Conservation (phyloP, 2,113 vertebrate genomes). For the Bettongia penicillata region DNA sequence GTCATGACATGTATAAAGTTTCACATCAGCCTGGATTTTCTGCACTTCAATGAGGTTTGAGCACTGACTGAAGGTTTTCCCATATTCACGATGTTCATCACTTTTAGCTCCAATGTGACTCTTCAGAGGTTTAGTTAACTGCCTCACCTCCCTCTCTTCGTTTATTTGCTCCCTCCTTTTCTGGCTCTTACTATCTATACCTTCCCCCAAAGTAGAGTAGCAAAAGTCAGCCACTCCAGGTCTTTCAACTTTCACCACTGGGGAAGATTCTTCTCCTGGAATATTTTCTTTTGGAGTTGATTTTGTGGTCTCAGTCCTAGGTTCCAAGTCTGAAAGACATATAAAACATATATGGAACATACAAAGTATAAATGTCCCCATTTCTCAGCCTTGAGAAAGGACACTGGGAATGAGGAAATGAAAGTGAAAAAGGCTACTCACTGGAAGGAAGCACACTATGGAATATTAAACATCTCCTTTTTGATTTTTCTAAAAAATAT, state of each 20-base stretch:
- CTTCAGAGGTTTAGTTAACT: neutral
- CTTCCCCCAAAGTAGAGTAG: neutral
- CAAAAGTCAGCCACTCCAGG: neutral
- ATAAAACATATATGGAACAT: neutral
- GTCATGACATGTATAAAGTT: slow-evolving; percentile 40
- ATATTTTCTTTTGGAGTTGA: neutral
- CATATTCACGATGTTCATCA: neutral
- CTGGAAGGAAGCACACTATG: neutral
- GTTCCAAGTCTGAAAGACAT: neutral
- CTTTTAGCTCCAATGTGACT: neutral
- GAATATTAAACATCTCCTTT: neutral
- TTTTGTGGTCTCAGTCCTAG: neutral
- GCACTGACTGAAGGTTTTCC: neutral
- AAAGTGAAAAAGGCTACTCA: neutral
- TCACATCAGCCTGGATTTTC: slow-evolving; percentile 54
- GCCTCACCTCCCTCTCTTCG: neutral
- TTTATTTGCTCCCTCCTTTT: neutral
- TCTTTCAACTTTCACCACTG: neutral
- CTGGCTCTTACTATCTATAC: neutral
- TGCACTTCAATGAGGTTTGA: slow-evolving; percentile 48
- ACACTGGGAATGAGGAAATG: neutral
- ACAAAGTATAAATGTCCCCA: neutral
- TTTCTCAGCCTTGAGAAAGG: neutral
- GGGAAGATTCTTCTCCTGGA: neutral
- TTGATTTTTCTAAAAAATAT: neutral